Conservation (phyloP, 2,113 vertebrate species). For the Proteles cristata region DNA sequence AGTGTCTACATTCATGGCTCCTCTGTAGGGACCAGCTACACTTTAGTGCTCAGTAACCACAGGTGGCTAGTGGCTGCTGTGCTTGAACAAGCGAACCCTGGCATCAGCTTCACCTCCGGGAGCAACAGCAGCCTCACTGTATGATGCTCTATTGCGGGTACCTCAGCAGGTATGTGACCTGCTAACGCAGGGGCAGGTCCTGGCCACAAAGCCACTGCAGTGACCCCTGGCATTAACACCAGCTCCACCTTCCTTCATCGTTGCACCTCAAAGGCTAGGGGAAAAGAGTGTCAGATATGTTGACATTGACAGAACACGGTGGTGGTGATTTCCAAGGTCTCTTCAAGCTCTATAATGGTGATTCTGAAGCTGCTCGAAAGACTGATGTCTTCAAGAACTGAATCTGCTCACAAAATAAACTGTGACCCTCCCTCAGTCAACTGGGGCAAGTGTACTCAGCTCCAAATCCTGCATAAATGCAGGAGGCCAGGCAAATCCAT, state of each 20-base stretch:
- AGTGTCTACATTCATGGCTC: background rate
- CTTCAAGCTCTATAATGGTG: background rate
- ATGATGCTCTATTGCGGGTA: fast-evolving
- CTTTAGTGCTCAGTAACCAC: background rate
- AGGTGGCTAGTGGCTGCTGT: fast-evolving
- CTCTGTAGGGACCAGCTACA: background rate
- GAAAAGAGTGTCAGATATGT: background rate
- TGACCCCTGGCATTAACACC: no score
- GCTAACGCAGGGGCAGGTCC: no score
- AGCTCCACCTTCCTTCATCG: fast-evolving
- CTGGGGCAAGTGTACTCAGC: background rate
- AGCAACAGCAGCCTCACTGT: background rate
- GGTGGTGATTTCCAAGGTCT: background rate
- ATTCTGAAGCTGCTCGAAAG: background rate
- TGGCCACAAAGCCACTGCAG: no score
- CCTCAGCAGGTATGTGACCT: background rate
- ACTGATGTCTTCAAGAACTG: background rate
- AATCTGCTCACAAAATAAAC: background rate
- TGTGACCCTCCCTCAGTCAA: background rate
- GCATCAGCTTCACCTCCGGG: background rate
- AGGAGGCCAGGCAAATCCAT: background rate
- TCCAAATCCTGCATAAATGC: background rate
- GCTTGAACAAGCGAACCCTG: fast-evolving
- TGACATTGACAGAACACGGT: no score
- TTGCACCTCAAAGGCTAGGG: background rate